Evolutionary conservation across 2,888 invertebrate genomes (phyloP).

Genomic region (Scaptodrosophila latifasciaeformis): DNA sequence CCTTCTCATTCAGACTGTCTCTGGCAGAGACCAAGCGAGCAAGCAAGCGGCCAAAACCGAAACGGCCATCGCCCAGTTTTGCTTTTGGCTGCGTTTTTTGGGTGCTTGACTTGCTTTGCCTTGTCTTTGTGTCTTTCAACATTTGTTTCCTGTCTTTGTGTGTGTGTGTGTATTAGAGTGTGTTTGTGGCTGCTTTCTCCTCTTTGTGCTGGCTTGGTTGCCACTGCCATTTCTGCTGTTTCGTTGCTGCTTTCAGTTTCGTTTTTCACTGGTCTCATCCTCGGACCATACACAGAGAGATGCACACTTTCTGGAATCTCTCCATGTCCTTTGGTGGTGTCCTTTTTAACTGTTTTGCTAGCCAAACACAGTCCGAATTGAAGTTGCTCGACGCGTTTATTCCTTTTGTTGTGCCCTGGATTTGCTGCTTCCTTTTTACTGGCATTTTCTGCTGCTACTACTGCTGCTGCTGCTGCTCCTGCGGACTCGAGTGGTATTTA

Average conservation of each 20-base stretch:
- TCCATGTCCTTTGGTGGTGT: too few species aligned
- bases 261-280: constrained; percentile 31
- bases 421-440: constrained; percentile 55
- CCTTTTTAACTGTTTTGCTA: constrained; percentile 30
- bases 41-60: neutral
- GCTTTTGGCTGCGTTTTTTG: constrained; percentile 3
- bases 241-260: constrained; percentile 49
- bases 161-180: constrained; percentile 36
- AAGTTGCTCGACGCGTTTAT: constrained; percentile 43
- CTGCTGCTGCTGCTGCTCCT: constrained; percentile 26
- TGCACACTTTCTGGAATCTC: too few species aligned
- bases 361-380: constrained; percentile 25
- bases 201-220: constrained; percentile 9
- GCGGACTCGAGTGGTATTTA: constrained; percentile 63
- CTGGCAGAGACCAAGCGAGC: neutral
- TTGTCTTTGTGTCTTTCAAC: constrained; percentile 49
- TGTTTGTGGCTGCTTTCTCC: constrained; percentile 20
- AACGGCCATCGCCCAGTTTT: neutral
- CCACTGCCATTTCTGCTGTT: constrained; percentile 7
- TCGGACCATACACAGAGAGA: too few species aligned
- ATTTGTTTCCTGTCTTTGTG: constrained; percentile 35
- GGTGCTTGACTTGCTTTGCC: too few species aligned
- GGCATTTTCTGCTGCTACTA: constrained; percentile 17
- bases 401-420: constrained; percentile 66
- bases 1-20: neutral